These are phyloP conservation scores for Micropterix aruncella DNA, from an alignment of 2,888 invertebrate genomes.

Conservation along the genomic window DNA sequence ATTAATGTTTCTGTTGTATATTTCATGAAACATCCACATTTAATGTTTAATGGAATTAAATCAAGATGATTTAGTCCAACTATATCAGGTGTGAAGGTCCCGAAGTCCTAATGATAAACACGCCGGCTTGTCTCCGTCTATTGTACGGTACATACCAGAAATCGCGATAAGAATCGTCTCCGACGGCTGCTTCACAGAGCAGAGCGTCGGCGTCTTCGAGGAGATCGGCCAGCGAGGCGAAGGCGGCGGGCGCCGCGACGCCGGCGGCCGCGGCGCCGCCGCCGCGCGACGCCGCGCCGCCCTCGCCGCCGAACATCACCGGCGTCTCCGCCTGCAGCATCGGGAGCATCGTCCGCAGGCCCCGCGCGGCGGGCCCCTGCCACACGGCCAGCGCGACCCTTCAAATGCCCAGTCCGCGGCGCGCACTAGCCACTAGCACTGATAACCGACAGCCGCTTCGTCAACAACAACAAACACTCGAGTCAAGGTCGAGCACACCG, in stretches of 20 bases:
- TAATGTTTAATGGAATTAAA: no score
- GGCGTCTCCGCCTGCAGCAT: slow-evolving; percentile 34
- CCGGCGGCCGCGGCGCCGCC: slow-evolving; percentile 32
- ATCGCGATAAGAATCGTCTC: slow-evolving; percentile 23
- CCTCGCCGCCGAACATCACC: slow-evolving; percentile 27
- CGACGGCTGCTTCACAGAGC: slow-evolving; percentile 36
- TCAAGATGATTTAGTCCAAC: no score
- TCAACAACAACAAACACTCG: no score
- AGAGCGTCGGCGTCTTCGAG: slow-evolving; percentile 21
- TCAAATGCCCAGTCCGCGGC: slow-evolving; percentile 20
- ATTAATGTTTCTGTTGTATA: no score
- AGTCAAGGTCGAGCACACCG: no score
- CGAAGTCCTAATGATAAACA: no score
- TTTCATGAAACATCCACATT: no score
- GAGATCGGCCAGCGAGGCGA: slow-evolving; percentile 24
- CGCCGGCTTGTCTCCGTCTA: no score
- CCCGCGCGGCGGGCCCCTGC: slow-evolving; percentile 18
- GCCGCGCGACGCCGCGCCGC: slow-evolving; percentile 25
- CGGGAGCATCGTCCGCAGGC: slow-evolving; percentile 26
- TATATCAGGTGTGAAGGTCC: no score
- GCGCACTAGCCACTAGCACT: slow-evolving; percentile 13
- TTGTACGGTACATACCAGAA: slow-evolving; percentile 24
- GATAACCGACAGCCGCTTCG: no score
- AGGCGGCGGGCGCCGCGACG: slow-evolving; percentile 30
- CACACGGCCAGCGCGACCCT: slow-evolving; percentile 17